A percentile compares a stretch with the other conserved stretches of the same genome.
phyloP scores from a whole-genome alignment of 2,113 vertebrate genomes.

The Aldabrachelys gigantea region DNA sequence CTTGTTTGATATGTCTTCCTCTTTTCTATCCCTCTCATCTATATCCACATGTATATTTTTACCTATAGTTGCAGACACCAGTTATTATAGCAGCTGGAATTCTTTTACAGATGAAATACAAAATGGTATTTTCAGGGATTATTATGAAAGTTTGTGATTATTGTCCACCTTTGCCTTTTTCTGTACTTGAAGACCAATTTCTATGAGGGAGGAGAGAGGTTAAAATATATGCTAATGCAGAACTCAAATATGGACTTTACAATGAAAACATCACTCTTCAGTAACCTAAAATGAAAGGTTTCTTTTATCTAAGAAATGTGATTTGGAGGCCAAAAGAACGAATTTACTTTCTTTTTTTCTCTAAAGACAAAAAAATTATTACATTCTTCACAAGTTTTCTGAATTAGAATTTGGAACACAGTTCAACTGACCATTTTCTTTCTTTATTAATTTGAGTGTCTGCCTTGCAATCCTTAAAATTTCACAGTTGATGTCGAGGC shows the following conservation, averaged over 20 bases:
- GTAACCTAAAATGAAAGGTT: neutral
- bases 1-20: neutral
- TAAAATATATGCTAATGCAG: neutral
- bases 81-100: neutral
- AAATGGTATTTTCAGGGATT: neutral
- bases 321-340: neutral
- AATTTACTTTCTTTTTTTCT: neutral
- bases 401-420: neutral
- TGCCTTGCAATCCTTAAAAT: neutral
- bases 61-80: neutral
- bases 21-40: neutral
- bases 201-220: neutral
- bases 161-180: neutral
- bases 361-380: neutral
- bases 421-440: neutral
- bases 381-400: neutral
- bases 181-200: neutral
- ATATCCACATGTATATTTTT: neutral
- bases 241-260: neutral
- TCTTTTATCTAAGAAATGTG: neutral
- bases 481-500: neutral
- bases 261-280: fast-evolving
- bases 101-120: neutral
- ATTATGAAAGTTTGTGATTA: neutral
- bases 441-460: neutral